Evolutionary conservation across 2,113 vertebrate genomes (phyloP).

Genomic region (Puffinus mauretanicus): DNA sequence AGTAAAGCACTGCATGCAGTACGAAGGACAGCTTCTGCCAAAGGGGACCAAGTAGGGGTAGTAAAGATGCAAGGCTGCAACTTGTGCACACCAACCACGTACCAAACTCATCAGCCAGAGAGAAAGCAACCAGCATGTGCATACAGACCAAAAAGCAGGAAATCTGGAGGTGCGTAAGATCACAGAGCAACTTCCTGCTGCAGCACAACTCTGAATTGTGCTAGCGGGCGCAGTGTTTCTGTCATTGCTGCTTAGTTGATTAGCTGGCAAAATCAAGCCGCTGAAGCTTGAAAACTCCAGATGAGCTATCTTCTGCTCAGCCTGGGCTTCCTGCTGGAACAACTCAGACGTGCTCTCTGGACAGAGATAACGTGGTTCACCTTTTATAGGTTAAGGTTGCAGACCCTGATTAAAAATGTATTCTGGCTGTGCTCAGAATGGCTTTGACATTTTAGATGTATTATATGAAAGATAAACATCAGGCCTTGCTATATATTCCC

Average conservation of each 20-base stretch:
- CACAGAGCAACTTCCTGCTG: background rate
- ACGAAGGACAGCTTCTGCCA: background rate
- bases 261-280: background rate
- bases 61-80: background rate
- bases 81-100: background rate
- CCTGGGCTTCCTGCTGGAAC: background rate
- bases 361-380: accelerated
- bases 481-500: background rate
- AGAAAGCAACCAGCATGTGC: background rate
- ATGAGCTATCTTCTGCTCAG: background rate
- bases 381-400: background rate
- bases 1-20: background rate
- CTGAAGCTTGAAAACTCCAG: background rate
- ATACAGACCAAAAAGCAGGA: background rate
- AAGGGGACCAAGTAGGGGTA: background rate
- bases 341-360: background rate
- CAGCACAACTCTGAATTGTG: background rate
- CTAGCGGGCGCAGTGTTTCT: accelerated
- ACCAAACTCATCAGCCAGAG: background rate
- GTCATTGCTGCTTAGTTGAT: background rate
- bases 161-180: background rate
- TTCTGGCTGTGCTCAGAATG: background rate
- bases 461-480: background rate
- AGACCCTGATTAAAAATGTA: background rate
- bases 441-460: background rate